A percentile compares a stretch with the other conserved stretches of the same genome.
Evolutionary conservation across 2,797 vertebrate genomes (phyloP).

Genomic region (Eulemur mongoz): DNA sequence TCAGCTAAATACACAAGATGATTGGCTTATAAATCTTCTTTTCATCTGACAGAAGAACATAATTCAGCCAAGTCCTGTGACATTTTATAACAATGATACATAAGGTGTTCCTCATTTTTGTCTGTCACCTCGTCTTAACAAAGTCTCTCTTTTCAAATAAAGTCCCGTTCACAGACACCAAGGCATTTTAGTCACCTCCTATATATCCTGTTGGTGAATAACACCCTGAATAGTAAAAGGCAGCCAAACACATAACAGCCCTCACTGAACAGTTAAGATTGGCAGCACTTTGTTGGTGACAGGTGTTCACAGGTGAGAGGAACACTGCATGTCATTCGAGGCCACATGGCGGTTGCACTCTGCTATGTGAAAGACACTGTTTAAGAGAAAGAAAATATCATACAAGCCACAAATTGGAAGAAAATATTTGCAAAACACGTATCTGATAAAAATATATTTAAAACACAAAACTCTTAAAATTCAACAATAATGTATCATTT

Average conservation of each 20-base stretch:
- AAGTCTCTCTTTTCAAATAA: neutral
- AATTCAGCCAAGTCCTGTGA: neutral
- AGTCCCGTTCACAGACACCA: neutral
- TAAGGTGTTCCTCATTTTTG: neutral
- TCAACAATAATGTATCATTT: neutral
- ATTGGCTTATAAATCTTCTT: neutral
- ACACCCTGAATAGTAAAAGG: neutral
- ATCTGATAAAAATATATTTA: neutral
- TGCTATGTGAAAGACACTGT: neutral
- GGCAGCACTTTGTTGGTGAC: neutral
- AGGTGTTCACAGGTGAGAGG: neutral
- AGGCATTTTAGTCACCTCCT: neutral
- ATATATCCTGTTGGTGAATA: neutral
- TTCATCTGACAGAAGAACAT: neutral
- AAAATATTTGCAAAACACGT: neutral
- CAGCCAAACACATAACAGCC: neutral
- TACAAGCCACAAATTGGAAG: neutral
- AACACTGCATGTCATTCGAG: neutral
- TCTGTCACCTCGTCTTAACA: neutral
- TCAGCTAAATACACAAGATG: neutral
- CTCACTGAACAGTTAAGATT: neutral
- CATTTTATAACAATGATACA: neutral
- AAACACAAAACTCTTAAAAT: neutral
- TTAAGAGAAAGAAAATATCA: neutral
- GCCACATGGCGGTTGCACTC: no score